phyloP scores from a whole-genome alignment of 2,888 invertebrate genomes.

The Drosophila tripunctata region DNA sequence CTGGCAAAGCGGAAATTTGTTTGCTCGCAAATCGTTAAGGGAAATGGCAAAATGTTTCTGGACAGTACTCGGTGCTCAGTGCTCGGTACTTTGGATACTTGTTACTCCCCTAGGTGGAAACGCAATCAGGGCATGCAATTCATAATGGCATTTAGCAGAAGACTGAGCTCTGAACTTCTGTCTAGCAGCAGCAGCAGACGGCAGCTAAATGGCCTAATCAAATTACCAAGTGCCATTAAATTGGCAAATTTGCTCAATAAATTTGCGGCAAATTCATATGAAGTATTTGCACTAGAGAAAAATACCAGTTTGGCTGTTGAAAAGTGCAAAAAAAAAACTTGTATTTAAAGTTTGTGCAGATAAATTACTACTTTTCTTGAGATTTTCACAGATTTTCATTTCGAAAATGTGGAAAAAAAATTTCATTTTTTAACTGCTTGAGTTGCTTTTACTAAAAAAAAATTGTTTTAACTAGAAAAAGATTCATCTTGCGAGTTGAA shows the following conservation, averaged over 20 bases:
- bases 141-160: conserved; percentile 49
- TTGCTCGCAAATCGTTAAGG: conserved; percentile 66
- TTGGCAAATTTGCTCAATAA: conserved; percentile 32
- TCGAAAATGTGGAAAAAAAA: no score
- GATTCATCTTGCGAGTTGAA: no score
- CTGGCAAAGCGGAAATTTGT: conserved; percentile 72
- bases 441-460: no score
- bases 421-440: no score
- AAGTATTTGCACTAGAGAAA: background rate
- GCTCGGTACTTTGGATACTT: no score
- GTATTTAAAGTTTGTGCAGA: no score
- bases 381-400: no score
- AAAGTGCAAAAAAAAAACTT: no score
- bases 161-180: conserved; percentile 13
- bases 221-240: conserved; percentile 57
- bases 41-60: conserved; percentile 62
- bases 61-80: no score
- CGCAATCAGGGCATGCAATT: conserved; percentile 36
- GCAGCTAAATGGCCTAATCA: conserved; percentile 55
- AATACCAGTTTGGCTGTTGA: background rate
- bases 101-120: conserved; percentile 25
- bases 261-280: conserved; percentile 10
- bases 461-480: no score
- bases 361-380: no score
- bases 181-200: background rate